Base-by-base conservation (phyloP, 23 tunicate genomes). In the Ascidia mentula region DNA sequence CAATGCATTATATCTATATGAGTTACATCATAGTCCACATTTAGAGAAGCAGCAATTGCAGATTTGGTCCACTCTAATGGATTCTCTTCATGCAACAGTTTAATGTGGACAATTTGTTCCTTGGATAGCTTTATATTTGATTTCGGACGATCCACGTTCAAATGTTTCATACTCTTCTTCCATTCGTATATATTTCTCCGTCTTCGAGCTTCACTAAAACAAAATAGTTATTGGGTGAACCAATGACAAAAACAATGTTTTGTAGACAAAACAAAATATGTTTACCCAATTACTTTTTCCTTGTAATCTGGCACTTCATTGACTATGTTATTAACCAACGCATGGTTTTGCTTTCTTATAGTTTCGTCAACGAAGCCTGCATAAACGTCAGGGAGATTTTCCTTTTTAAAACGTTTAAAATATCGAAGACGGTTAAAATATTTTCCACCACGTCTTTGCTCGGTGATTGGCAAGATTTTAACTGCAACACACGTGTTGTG, bases 61-160 rank as follows among this genome's bases (percentile, higher is more conserved):
- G 38, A 4, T n/a, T 71, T 34, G 39, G n/a, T 71, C 75, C 75
- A 71, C 1, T 34, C 75, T n/a, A 28, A 4, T 34, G 75, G 75
- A 36, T 71, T 36, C 13, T 71, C 75, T 71, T 71, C 39, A 71
- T 71, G 75, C 39, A 71, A 71, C 30, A 71, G 39, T 71, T 36
- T 71, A 17, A 71, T 71, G 38, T 71, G 75, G 1, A n/a, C 30
- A 34, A 71, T 71, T 71, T 71, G 75, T 3, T 71, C 39, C 4
- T 71, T n/a, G 18, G 75, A 28, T 6, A 71, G 39, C 30, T 71
- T 53, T 53, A 53, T 28, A 20, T 26, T 20, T 20, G 65, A 5
- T 1, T 53, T 26, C 2, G 65, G 65, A 5, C 24, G 7, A 28
- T 53, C 65, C 24, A 53, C 22, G 28, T 53, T 53, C 24, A 53